These are phyloP conservation scores for Colaptes auratus DNA, from an alignment of 2,113 vertebrate genomes.

Conservation along the genomic window DNA sequence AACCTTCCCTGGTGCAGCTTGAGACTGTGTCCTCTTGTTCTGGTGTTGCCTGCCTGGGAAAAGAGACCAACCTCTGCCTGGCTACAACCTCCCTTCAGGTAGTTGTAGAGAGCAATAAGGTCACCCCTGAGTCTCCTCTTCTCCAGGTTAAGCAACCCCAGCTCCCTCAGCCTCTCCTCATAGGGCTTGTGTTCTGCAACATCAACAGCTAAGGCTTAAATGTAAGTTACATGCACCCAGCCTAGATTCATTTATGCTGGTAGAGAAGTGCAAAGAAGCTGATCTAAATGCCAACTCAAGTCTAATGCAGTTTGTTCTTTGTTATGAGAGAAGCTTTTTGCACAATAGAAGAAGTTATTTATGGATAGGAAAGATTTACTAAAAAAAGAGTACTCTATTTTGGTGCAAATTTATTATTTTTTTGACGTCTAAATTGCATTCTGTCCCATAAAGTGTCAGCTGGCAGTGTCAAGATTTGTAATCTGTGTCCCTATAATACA, in stretches of 20 bases:
- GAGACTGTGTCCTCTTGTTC: too few species aligned
- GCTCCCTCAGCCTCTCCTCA: too few species aligned
- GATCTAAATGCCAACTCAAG: slow-evolving; percentile 38
- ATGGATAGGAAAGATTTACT: slow-evolving; percentile 19
- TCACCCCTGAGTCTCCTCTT: too few species aligned
- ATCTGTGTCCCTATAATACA: slow-evolving; percentile 65
- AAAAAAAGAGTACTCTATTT: slow-evolving; percentile 54
- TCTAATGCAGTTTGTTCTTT: background rate
- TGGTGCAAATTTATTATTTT: slow-evolving; percentile 48
- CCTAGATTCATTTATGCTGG: background rate
- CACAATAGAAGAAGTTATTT: slow-evolving; percentile 5
- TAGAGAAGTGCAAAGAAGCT: background rate
- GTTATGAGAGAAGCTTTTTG: background rate
- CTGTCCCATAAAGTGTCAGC: slow-evolving; percentile 57
- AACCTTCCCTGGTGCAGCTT: too few species aligned
- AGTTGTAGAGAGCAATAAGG: too few species aligned
- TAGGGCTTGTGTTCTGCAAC: too few species aligned
- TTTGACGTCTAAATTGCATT: slow-evolving; percentile 73
- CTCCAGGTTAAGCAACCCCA: too few species aligned
- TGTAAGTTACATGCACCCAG: background rate
- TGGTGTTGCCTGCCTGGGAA: too few species aligned
- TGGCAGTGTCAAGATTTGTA: slow-evolving; percentile 66
- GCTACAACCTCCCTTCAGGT: too few species aligned
- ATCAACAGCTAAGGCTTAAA: background rate
- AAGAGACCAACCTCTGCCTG: too few species aligned